Evolutionary conservation across 2,113 vertebrate genomes (phyloP), one percentile per base, ranked within the genome.

Genomic region (Rhinoptilus africanus): DNA sequence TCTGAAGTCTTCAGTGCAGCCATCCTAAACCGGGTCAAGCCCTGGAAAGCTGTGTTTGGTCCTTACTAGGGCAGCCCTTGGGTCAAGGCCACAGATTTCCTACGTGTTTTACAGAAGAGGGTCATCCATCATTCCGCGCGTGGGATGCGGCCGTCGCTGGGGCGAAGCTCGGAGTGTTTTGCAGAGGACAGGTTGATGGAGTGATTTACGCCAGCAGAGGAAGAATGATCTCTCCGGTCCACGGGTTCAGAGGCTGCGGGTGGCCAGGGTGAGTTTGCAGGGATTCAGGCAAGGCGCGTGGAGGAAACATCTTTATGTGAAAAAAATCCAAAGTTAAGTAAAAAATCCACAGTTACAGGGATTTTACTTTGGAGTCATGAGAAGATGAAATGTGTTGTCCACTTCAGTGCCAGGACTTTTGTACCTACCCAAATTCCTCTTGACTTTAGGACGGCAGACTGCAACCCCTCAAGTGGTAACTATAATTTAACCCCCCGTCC

Each of bases 181-280:
- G 43, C 48, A 28, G 43, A 28, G 45, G 20, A 10, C 30, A 12
- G 51, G 47, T 12, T 75, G 57, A 28, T 0, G 12, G 72, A 14
- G 47, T 51, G 72, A 22, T 59, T 80, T 34, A 41, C 24, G 14
- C 13, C 62, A 57, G n/a, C 35, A 24, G 23, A 26, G 30, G 63
- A 85, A 62, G 57, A 67, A 51, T 3, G 27, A 18, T 32, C 23
- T 22, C 51, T 57, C 24, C 14, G n/a, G 22, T 21, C 47, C 39
- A 1, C 0, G 2, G 34, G 23, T 41, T 67, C 23, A 35, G 64
- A n/a, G 72, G 51, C 51, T 69, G 62, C 0, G 2, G 30, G 14
- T 32, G 30, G 41, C 24, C 54, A n/a, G 63, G 30, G 28, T n/a
- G 64, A 88, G 41, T 67, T 68, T 6, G 26, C 18, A 12, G 64